Base-by-base conservation (phyloP, 1,140 invertebrate species). In the Drosophila rufa region DNA sequence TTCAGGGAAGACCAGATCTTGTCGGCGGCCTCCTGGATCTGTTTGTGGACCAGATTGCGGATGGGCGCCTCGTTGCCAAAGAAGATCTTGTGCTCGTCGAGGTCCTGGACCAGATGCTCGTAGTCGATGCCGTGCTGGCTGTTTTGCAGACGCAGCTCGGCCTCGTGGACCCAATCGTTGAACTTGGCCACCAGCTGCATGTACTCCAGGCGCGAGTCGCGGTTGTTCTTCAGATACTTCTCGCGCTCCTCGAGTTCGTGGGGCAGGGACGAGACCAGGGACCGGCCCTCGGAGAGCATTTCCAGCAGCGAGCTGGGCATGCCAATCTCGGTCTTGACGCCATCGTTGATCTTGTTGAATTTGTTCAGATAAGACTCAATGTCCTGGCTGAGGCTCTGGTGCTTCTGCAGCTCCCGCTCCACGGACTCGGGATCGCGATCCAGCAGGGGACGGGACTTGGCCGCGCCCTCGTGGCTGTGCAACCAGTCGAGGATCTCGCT, bases 1-100 rank as follows among this genome's bases (percentile, higher is more conserved):
- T 95, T 95, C 14, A 98, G 93, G 0, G 97, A 97, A 2, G 97
- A 96, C 96, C 96, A 97, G 47, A 98, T 97, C 83, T 97, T 96
- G 81, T 98, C 96, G 3, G 96, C 96, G 11, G 96, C 95, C 62
- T 97, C 96, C 83, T 97, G 96, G 75, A 98, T 96, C 62, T 96
- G 95, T 67, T 97, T 96, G 2, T 96, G 95, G 1, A 98, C 95
- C 50, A 97, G 93, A 85, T 97, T 96, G 25, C 96, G 95, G 79
- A 97, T 96, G 40, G 95, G 94, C 1, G 95, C 93, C 87, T 97
- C 96, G 46, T 95, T 96, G 75, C 95, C 96, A 82, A 98, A 97
- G 94, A 97, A 98, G 27, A 95, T 95, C 93, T 97, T 97, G 84
- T 98, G 97, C 79, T 98, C 96, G 91, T 97, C 96, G 12, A 99